Percentiles rank a stretch among this genome's conserved stretches.
phyloP scores from a whole-genome alignment of 2,888 invertebrate genomes.

The Acrocera orbiculus region DNA sequence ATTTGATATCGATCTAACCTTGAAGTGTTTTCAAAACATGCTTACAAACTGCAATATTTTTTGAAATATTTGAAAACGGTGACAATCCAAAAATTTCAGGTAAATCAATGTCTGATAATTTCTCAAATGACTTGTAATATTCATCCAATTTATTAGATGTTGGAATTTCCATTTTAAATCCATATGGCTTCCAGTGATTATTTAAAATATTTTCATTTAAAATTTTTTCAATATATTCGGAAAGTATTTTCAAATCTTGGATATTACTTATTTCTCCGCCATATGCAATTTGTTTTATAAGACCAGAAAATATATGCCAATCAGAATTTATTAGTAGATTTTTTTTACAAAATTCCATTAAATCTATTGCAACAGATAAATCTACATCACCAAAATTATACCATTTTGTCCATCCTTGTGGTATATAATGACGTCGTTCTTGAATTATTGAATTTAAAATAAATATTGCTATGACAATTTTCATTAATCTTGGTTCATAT shows the following conservation, averaged over 20 bases:
- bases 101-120: constrained; percentile 25
- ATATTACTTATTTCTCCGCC: constrained; percentile 70
- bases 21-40: constrained; percentile 23
- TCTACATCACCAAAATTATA: constrained; percentile 80
- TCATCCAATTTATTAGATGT: constrained; percentile 26
- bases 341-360: constrained; percentile 18
- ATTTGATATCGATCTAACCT: constrained; percentile 16
- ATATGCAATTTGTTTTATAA: constrained; percentile 64
- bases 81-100: constrained; percentile 27
- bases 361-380: constrained; percentile 45
- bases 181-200: constrained; percentile 41
- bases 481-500: constrained; percentile 30
- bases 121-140: constrained; percentile 22
- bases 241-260: constrained; percentile 38
- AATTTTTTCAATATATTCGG: constrained; percentile 40
- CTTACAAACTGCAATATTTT: constrained; percentile 23
- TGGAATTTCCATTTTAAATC: constrained; percentile 24
- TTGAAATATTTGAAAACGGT: constrained; percentile 23
- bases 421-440: constrained; percentile 82
- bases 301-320: constrained; percentile 60
- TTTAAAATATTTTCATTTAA: constrained; percentile 40
- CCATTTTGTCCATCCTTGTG: constrained; percentile 77
- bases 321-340: constrained; percentile 28
- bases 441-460: constrained; percentile 79
- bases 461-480: constrained; percentile 58